Base-by-base conservation (phyloP, 2,797 vertebrate genomes). In the Kryptolebias ocellatus region DNA sequence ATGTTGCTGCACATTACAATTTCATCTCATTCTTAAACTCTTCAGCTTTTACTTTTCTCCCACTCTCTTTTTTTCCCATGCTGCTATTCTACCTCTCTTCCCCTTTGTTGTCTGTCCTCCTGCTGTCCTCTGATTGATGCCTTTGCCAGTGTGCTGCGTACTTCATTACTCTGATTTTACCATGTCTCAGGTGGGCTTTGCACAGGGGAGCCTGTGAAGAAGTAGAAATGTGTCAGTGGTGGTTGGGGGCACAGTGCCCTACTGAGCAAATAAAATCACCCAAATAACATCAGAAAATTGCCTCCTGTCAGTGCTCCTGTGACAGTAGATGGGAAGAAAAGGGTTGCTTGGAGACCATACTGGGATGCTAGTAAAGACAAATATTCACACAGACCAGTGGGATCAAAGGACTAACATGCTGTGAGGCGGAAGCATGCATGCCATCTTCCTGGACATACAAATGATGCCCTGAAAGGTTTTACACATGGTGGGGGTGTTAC, bases 131-230 rank as follows among this genome's bases (percentile, higher is more conserved):
- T 89, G 87, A 92, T 90, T 89, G 90, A 92, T 91, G 83, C 87
- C 76, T 89, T 87, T 78, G 84, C 80, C 83, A 83, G 80, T 84
- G 71, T 76, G 70, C 81, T 69, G 70, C 80, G 74, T 83, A 90
- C 85, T 92, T 95, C 93, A 91, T 95, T 94, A 94, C 91, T 92
- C 88, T 91, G 89, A 94, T 94, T 92, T 91, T 52, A 14, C 66
- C 84, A 75, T 89, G 90, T 94, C 93, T 92, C 83, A 70, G 85
- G 87, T 89, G 90, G 89, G 77, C 70, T 76, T 81, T 83, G 80
- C 84, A 84, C 89, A 60, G 77, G 85, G 83, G 87, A 93, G 91
- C 92, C 89, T 76, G 71, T 64, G 87, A 90, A 91, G 90, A 91
- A 86, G 81, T 74, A 54, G 71, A 65, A 90, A 90, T 83, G 89